phyloP scores from a whole-genome alignment of 2,888 invertebrate genomes.

The Calliphora vomitoria region DNA sequence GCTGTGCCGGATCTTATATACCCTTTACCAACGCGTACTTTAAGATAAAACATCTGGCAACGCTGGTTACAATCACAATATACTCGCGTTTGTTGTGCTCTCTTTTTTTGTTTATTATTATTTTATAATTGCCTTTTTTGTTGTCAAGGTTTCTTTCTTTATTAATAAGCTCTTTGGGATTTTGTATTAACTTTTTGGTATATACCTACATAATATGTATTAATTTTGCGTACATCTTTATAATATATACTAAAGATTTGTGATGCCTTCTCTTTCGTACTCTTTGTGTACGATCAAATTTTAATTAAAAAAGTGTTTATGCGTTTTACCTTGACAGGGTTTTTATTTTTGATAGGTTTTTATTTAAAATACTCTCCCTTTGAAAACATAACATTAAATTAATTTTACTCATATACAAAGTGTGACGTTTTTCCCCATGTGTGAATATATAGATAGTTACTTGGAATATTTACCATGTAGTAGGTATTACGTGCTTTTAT shows the following conservation, averaged over 20 bases:
- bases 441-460: not conserved
- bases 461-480: not conserved
- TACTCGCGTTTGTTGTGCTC: no score
- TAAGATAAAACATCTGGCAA: no score
- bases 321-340: constrained; percentile 58
- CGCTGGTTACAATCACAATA: no score
- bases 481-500: constrained; percentile 22
- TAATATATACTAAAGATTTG: not conserved
- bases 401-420: not conserved
- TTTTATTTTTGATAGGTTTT: constrained; percentile 12
- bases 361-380: constrained; percentile 19
- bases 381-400: not conserved
- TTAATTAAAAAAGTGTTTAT: not conserved
- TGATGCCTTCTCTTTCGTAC: not conserved
- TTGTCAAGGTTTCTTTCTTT: constrained; percentile 49
- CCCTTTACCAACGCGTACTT: no score
- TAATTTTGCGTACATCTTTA: not conserved
- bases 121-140: constrained; percentile 4
- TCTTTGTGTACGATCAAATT: constrained; percentile 24
- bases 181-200: not conserved
- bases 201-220: not conserved
- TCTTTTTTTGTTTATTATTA: not conserved
- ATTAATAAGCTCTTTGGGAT: constrained; percentile 11
- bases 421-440: constrained; percentile 17
- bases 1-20: no score